phyloP scores from a whole-genome alignment of 2,888 invertebrate species.

The Nycteola revayana region DNA sequence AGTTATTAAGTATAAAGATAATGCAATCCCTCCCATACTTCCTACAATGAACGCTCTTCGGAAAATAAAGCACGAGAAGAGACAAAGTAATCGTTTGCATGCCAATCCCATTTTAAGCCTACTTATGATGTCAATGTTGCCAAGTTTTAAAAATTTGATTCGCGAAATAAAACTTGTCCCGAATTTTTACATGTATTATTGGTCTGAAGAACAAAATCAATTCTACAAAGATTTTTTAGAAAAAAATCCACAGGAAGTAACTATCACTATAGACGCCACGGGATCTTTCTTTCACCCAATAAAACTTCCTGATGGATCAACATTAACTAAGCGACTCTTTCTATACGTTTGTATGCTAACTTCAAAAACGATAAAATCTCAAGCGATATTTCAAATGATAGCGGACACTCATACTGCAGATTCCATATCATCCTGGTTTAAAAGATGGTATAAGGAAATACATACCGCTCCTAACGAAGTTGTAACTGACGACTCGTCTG shows the following conservation, averaged over 20 bases:
- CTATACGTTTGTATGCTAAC: conserved; percentile 1
- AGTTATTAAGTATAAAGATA: conserved; percentile 1
- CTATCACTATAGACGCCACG: conserved; percentile 2
- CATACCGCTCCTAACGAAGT: conserved; percentile 10
- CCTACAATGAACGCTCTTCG: conserved; percentile 1
- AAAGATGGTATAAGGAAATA: conserved; percentile 11
- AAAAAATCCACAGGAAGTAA: conserved; percentile 1
- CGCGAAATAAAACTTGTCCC: conserved; percentile 1
- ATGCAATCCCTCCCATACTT: conserved; percentile 1
- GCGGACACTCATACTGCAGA: conserved; percentile 9
- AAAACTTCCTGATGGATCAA: conserved; percentile 2
- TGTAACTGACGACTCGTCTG: conserved; percentile 13
- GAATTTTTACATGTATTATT: conserved; percentile 1
- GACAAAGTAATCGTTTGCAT: conserved; percentile 2
- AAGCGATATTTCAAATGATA: conserved; percentile 1
- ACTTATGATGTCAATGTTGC: conserved; percentile 1
- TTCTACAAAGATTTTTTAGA: conserved; percentile 1
- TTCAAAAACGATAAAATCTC: conserved; percentile 1
- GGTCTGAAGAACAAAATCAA: conserved; percentile 2
- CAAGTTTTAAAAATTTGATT: conserved; percentile 1
- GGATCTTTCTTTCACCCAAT: conserved; percentile 1
- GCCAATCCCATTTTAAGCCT: conserved; percentile 1
- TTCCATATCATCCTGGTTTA: conserved; percentile 14
- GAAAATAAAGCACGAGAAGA: conserved; percentile 2
- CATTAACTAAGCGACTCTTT: conserved; percentile 1